Evolutionary conservation across 2,888 invertebrate genomes (phyloP).

Genomic region (Drosophila basisetae): DNA sequence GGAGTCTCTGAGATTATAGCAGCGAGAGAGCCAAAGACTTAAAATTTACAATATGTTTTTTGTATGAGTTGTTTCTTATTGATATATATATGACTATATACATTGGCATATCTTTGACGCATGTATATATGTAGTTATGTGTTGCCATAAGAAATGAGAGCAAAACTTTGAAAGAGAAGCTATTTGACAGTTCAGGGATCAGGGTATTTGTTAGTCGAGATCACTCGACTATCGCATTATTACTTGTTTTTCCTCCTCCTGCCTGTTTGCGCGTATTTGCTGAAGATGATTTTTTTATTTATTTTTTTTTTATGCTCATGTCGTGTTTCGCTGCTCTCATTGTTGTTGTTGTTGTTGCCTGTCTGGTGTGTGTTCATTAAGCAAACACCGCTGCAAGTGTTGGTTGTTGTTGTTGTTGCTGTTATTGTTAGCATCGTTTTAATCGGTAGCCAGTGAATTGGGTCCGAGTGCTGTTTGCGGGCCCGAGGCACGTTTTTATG

Average conservation of each 20-base stretch:
- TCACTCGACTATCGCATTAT: not conserved
- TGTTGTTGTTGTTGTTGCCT: constrained; percentile 13
- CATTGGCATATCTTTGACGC: not conserved
- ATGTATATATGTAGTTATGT: constrained; percentile 1
- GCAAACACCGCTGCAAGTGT: constrained; percentile 67
- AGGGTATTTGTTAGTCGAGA: constrained; percentile 9
- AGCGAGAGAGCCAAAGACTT: not conserved
- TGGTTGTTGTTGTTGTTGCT: constrained; percentile 39
- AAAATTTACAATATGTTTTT: not conserved
- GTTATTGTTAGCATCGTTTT: constrained; percentile 51
- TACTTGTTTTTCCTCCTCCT: constrained; percentile 1
- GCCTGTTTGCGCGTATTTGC: constrained; percentile 56
- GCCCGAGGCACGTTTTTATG: constrained; percentile 15
- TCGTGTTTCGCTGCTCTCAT: constrained; percentile 18
- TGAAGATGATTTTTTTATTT: constrained; percentile 64
- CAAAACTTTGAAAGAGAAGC: not conserved
- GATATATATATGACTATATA: not conserved
- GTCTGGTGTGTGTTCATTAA: constrained; percentile 57
- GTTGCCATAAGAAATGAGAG: constrained; percentile 1
- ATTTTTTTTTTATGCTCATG: constrained; percentile 25
- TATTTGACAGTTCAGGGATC: not conserved
- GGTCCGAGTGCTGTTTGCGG: constrained; percentile 1
- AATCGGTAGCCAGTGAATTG: constrained; percentile 65
- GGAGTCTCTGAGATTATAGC: not conserved
- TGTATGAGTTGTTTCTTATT: not conserved